Evolutionary conservation across 2,113 vertebrate species (phyloP).

Genomic region (Bos indicus): DNA sequence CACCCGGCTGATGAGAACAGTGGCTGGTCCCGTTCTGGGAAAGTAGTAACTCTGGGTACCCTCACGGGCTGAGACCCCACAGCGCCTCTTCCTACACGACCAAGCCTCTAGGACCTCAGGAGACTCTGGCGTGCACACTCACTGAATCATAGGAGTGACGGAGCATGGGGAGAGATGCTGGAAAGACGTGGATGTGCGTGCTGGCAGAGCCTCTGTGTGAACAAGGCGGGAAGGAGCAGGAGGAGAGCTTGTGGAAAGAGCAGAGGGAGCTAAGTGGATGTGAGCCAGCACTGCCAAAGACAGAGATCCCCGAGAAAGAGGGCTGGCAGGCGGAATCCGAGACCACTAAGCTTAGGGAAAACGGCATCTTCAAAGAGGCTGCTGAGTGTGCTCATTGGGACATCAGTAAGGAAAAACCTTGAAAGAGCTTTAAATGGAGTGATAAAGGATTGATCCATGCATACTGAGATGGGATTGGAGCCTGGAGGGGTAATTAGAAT

Average conservation of each 20-base stretch:
- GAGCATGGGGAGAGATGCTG: fast-evolving
- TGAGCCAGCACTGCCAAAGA: neutral
- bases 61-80: neutral
- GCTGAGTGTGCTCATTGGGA: neutral
- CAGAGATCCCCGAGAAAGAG: neutral
- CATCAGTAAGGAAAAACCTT: neutral
- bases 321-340: fast-evolving
- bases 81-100: fast-evolving
- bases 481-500: too few relatives aligned
- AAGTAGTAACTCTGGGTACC: neutral
- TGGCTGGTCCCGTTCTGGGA: too few relatives aligned
- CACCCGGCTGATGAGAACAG: neutral
- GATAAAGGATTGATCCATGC: fast-evolving
- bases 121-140: neutral
- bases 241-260: neutral
- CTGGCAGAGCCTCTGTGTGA: neutral
- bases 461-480: neutral
- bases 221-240: neutral
- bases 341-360: fast-evolving
- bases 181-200: too few relatives aligned
- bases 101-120: neutral
- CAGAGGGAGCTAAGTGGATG: fast-evolving
- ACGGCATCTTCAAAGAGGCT: fast-evolving
- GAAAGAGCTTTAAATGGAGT: neutral
- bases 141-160: neutral